Percentiles rank a stretch among this genome's conserved stretches.
Conservation (phyloP, 2,888 invertebrate species). For the Caenorhabditis drosophilae region DNA sequence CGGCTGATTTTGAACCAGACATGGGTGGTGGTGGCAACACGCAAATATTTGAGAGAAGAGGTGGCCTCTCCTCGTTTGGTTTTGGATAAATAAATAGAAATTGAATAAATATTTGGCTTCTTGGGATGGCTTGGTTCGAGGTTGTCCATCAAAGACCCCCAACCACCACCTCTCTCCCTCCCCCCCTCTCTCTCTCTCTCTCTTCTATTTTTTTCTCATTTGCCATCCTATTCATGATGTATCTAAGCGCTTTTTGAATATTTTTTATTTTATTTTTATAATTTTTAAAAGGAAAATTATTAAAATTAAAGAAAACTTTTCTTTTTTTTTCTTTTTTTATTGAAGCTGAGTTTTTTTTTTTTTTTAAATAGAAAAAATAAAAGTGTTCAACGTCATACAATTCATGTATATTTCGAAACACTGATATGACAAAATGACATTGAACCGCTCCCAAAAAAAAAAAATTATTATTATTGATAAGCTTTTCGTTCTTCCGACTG, state of each 20-base stretch:
- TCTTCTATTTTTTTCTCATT: no score
- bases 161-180: no score
- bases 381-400: background rate
- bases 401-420: background rate
- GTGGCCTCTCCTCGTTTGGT: conserved; percentile 11
- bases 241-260: background rate
- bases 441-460: no score
- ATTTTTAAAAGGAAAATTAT: background rate
- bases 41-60: conserved; percentile 5
- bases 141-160: conserved; percentile 10
- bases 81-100: conserved; percentile 45
- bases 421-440: no score
- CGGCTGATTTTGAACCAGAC: no score
- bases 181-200: no score
- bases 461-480: no score
- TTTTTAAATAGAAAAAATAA: background rate
- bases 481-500: no score
- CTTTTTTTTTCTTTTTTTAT: background rate
- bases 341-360: background rate
- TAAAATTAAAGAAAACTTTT: background rate
- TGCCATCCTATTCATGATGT: no score
- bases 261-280: conserved; percentile 1
- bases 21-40: no score
- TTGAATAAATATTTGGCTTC: conserved; percentile 49
- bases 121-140: conserved; percentile 16